phyloP scores from a whole-genome alignment of 2,797 vertebrate genomes.

The Urocyon cinereoargenteus region DNA sequence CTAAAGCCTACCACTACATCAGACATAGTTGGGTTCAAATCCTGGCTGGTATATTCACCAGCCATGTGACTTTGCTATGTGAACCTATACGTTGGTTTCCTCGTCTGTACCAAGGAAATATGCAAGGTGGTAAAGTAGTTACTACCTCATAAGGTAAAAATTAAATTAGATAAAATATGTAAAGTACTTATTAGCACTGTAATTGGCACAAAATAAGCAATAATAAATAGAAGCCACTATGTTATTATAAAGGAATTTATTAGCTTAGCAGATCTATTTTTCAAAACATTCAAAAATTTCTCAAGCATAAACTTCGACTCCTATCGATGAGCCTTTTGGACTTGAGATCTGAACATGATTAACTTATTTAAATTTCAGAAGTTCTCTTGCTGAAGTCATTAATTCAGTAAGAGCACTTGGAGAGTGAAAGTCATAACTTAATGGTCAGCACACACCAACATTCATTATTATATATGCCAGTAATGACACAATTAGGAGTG shows the following conservation, averaged over 20 bases:
- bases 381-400: constrained; percentile 28
- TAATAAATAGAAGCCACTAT: not conserved
- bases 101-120: not conserved
- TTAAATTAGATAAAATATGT: not conserved
- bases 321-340: not conserved
- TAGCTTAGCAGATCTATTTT: not conserved
- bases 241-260: not conserved
- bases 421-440: not conserved
- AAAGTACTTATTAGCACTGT: not conserved
- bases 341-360: not conserved
- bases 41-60: not conserved
- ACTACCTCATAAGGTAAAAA: not conserved
- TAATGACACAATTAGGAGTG: not conserved
- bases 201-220: not conserved
- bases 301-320: not conserved
- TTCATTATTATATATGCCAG: not conserved
- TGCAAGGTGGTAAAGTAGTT: not conserved
- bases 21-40: not conserved
- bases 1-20: not conserved
- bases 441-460: not conserved
- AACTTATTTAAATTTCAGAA: constrained; percentile 17
- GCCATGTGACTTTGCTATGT: not conserved
- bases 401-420: constrained; percentile 6
- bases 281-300: constrained; percentile 5
- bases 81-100: not conserved